Conservation (phyloP, 2,797 vertebrate genomes). For the Euphonia xanthogaster region DNA sequence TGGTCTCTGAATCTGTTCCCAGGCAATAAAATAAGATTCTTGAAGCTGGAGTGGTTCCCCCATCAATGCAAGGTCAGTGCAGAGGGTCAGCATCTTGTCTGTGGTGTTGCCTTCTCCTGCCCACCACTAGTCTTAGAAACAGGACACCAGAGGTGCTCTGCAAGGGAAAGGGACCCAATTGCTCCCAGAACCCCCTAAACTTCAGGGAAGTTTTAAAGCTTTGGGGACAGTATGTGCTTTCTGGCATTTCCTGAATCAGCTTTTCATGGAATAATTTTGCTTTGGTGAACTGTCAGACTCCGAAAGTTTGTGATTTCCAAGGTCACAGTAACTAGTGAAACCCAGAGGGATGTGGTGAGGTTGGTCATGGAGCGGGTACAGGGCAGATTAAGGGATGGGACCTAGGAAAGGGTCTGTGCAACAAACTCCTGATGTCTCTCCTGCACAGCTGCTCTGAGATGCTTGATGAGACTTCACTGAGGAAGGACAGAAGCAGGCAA, state of each 20-base stretch:
- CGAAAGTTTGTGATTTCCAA: background rate
- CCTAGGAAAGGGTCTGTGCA: background rate
- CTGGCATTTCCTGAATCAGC: background rate
- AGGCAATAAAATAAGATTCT: background rate
- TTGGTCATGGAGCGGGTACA: background rate
- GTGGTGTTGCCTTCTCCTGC: background rate
- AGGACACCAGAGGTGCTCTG: background rate
- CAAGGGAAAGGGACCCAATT: background rate
- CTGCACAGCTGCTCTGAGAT: background rate
- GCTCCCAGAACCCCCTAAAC: background rate
- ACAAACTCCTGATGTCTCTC: background rate
- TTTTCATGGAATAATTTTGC: background rate
- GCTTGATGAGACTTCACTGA: fast-evolving
- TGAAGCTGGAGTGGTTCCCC: background rate
- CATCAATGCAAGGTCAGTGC: background rate
- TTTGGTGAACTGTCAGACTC: background rate
- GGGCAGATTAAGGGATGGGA: background rate
- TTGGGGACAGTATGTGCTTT: background rate
- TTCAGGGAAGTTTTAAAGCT: background rate
- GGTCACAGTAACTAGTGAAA: background rate
- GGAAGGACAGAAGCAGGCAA: background rate
- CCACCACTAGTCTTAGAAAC: background rate
- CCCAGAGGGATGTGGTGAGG: background rate
- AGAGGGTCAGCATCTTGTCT: background rate
- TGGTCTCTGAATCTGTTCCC: background rate